Base-by-base conservation (phyloP, 2,113 vertebrate genomes). In the Chaetodon auriga region DNA sequence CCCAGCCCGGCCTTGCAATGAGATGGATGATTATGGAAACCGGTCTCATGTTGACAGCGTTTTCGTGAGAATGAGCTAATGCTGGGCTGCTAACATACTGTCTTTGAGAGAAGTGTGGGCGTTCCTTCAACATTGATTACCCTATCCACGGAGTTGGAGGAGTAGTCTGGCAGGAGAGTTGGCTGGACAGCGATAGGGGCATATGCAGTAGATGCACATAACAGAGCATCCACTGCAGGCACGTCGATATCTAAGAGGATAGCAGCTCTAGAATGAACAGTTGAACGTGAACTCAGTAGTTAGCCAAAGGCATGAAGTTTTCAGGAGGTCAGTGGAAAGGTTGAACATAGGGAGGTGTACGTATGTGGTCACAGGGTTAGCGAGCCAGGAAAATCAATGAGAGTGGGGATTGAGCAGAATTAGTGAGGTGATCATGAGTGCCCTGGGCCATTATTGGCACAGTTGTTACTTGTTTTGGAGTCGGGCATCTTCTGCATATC, bases 361-460 rank as follows among this genome's bases (percentile, higher is more conserved):
- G 60, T 70, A 70, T 81, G 85, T 87, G 92, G 92, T 91, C 93
- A 84, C 75, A 49, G 75, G 87, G 90, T 87, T 76, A 85, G 90
- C 48, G n/a, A 89, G 88, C 54, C 78, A 82, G 79, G 81, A 90
- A 92, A 90, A 94, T 94, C 89, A 87, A 93, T 92, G 81, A 80
- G 71, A 66, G 88, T 62, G 74, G 78, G 84, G 84, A 87, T 81
- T 83, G 83, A 82, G 87, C 74, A 76, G 89, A 87, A 90, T 91
- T 86, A 88, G 84, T 36, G 75, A 88, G 81, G 87, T 90, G 85
- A 86, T 91, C 83, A 11, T 9, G 35, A 70, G 30, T 21, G 87
- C 91, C 86, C 57, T 4, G 11, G 68, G 89, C 81, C 77, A n/a
- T 78, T 76, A 74, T 88, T 75, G 88, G 91, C 80, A 48, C 72